These are phyloP conservation scores for Papilio protenor DNA, from an alignment of 2,888 invertebrate genomes.

Conservation along the genomic window DNA sequence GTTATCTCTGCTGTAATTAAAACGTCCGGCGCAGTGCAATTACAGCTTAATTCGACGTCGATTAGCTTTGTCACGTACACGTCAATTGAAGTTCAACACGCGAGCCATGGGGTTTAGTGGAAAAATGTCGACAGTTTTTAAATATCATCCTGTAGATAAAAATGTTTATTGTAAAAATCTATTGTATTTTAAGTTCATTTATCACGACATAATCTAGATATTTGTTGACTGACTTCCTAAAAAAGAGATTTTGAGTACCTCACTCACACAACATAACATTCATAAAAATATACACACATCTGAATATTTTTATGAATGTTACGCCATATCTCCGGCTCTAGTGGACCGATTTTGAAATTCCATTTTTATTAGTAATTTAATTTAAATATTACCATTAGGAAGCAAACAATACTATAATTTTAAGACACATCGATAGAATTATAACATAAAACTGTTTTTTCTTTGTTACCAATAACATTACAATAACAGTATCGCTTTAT, in stretches of 20 bases:
- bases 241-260: too few relatives aligned
- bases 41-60: slow-evolving; percentile 41
- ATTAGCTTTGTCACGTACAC: slow-evolving; percentile 42
- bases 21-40: slow-evolving; percentile 40
- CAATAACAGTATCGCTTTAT: not conserved
- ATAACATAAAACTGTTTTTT: not conserved
- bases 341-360: too few relatives aligned
- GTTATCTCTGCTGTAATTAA: slow-evolving; percentile 44
- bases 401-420: not conserved
- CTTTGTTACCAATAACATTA: not conserved
- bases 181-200: not conserved
- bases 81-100: slow-evolving; percentile 34
- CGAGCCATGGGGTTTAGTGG: not conserved
- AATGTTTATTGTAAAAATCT: not conserved
- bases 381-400: not conserved
- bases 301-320: too few relatives aligned
- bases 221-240: too few relatives aligned
- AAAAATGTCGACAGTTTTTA: not conserved
- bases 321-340: too few relatives aligned
- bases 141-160: not conserved
- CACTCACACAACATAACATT: too few relatives aligned
- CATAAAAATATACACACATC: too few relatives aligned
- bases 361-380: too few relatives aligned
- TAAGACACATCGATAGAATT: not conserved
- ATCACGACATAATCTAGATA: not conserved